These are phyloP conservation scores for Monodelphis domestica DNA, from an alignment of 2,797 vertebrate genomes.

Conservation along the genomic window DNA sequence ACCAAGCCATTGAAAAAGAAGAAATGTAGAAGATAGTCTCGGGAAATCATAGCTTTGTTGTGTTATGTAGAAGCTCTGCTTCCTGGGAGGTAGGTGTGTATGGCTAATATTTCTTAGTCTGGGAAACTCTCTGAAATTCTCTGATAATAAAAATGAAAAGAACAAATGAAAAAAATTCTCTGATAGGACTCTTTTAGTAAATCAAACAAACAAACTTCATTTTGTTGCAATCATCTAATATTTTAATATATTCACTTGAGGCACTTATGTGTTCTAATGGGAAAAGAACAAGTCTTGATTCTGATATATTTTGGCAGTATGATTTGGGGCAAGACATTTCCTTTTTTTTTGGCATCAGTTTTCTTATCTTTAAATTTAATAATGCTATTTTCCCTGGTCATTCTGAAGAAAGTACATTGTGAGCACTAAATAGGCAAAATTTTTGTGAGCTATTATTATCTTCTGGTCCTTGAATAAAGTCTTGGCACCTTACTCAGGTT, in stretches of 20 bases:
- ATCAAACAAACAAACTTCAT: not conserved
- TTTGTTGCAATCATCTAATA: not conserved
- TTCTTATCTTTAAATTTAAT: not conserved
- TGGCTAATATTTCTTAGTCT: no score
- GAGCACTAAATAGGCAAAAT: not conserved
- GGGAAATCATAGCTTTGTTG: not conserved
- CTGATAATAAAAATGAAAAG: no score
- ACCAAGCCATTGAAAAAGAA: not conserved
- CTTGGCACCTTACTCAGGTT: not conserved
- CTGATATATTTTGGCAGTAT: not conserved
- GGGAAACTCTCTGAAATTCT: not conserved
- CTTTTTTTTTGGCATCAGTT: not conserved
- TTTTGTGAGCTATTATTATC: not conserved
- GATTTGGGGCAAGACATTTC: not conserved
- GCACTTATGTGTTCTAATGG: no score
- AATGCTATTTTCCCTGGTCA: not conserved
- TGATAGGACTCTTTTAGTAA: no score
- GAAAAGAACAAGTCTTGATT: not conserved
- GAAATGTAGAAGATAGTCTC: not conserved
- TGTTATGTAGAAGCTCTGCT: not conserved
- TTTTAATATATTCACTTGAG: no score
- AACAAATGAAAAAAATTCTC: no score
- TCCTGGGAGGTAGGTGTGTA: no score
- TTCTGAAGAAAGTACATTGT: not conserved
- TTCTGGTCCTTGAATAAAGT: not conserved